Evolutionary conservation across 1,140 invertebrate genomes (phyloP).

Genomic region (Pogonus chalceus): DNA sequence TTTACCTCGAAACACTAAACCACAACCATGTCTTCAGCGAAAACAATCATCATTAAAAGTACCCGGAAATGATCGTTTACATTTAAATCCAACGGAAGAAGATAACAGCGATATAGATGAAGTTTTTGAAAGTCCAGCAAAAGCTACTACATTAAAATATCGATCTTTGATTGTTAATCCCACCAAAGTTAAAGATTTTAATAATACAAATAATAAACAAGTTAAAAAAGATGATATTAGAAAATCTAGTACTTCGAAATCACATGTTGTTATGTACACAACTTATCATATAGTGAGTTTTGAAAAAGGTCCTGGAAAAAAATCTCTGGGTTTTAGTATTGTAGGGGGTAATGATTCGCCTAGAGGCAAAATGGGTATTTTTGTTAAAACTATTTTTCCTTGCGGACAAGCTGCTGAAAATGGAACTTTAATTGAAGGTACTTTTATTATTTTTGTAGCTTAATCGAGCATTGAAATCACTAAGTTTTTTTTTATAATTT

Average conservation of each 20-base stretch:
- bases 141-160: not conserved
- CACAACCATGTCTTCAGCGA: not conserved
- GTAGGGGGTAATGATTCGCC: conserved; percentile 69
- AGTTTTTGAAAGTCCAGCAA: not conserved
- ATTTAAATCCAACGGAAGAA: not conserved
- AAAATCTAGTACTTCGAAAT: not conserved
- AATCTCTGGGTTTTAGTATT: conserved; percentile 66
- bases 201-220: not conserved
- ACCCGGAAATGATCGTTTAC: not conserved
- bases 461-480: not conserved
- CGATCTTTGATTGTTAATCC: not conserved
- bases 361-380: conserved; percentile 67
- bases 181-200: not conserved
- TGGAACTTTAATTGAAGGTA: conserved; percentile 51
- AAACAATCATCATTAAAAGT: not conserved
- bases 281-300: conserved; percentile 57
- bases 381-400: conserved; percentile 73
- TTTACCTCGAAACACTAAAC: not conserved
- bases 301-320: conserved; percentile 58
- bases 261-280: conserved; percentile 34
- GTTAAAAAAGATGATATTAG: not conserved
- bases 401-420: conserved; percentile 62
- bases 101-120: not conserved
- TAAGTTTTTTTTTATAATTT: conserved; percentile 15
- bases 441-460: not conserved